Evolutionary conservation across 2,113 vertebrate genomes (phyloP).

Genomic region (Prionailurus viverrinus): DNA sequence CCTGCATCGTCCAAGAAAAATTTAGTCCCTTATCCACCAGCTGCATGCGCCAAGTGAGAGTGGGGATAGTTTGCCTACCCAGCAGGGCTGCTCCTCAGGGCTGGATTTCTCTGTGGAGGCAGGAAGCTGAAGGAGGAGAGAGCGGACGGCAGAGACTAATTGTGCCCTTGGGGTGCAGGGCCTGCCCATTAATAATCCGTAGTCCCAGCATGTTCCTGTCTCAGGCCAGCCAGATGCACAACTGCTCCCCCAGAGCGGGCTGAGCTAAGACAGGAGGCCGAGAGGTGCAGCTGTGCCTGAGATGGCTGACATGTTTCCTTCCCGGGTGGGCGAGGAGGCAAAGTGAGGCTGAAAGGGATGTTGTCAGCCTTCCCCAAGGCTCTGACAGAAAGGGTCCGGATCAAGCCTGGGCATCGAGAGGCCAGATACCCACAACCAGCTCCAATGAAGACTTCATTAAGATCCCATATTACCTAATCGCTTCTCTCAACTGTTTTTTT

Average conservation of each 20-base stretch:
- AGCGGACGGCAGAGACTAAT: background rate
- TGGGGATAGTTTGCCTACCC: background rate
- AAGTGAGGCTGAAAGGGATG: background rate
- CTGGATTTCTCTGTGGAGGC: background rate
- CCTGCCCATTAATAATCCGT: no score
- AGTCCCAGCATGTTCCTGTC: fast-evolving
- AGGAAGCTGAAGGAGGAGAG: background rate
- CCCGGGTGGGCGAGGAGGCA: fast-evolving
- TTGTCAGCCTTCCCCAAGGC: fast-evolving
- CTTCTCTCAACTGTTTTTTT: background rate
- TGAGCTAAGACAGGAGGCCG: background rate
- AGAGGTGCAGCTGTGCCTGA: fast-evolving
- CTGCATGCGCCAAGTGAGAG: fast-evolving
- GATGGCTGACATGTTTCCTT: no score
- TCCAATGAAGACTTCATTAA: background rate
- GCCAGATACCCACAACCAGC: background rate
- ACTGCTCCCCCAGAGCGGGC: fast-evolving
- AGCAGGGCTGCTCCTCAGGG: background rate
- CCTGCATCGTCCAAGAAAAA: background rate
- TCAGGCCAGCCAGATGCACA: background rate
- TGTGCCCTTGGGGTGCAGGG: background rate
- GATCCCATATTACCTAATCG: background rate
- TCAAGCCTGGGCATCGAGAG: background rate
- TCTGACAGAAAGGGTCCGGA: background rate
- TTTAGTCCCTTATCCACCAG: background rate